Percentiles rank a stretch among this genome's conserved stretches.
phyloP scores from a whole-genome alignment of 2,113 vertebrate species.

The Gobio gobio region DNA sequence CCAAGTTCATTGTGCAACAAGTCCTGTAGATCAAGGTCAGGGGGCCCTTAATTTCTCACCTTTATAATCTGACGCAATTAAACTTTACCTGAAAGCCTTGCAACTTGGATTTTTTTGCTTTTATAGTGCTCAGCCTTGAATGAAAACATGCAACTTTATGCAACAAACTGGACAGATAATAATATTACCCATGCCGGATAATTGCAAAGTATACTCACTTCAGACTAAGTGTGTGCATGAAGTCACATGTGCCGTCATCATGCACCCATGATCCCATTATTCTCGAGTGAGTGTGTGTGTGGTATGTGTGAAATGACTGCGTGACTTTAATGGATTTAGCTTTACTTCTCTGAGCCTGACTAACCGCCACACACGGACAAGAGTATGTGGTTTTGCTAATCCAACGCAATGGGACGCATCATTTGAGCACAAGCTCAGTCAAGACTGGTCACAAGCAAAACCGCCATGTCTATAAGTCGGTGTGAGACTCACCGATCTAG shows the following conservation, averaged over 20 bases:
- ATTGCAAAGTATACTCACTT: not conserved
- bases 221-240: not conserved
- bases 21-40: not conserved
- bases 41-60: not conserved
- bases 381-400: not conserved
- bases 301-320: not conserved
- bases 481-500: not conserved
- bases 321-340: not conserved
- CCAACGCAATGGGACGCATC: not conserved
- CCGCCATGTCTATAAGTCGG: not conserved
- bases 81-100: not conserved
- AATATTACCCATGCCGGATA: not conserved
- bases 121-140: not conserved
- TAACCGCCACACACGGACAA: not conserved
- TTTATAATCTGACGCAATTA: not conserved
- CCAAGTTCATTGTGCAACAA: not conserved
- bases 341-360: not conserved
- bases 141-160: not conserved
- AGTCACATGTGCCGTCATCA: conserved; percentile 17
- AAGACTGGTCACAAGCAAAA: not conserved
- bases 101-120: not conserved
- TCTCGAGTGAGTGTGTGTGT: not conserved
- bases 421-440: conserved; percentile 24
- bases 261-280: not conserved
- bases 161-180: not conserved